phyloP scores from a whole-genome alignment of 2,888 invertebrate genomes.

The Oeneis ivallda region DNA sequence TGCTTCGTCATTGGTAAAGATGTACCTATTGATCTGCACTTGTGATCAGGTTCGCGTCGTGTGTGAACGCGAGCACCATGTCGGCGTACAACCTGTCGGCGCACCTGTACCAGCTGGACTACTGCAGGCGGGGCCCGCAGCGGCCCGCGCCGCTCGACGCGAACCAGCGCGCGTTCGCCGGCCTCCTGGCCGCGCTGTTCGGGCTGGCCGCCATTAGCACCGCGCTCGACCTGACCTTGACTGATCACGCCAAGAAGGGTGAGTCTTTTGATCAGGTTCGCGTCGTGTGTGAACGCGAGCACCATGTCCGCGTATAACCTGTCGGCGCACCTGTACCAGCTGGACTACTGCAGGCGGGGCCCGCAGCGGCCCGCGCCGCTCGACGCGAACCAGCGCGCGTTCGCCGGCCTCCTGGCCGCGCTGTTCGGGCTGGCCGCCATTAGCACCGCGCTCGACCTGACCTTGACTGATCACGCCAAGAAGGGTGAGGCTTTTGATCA shows the following conservation, averaged over 20 bases:
- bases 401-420: not conserved
- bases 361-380: not conserved
- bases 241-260: no score
- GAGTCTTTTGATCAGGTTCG: no score
- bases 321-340: conserved; percentile 57
- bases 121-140: no score
- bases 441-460: not conserved
- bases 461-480: not conserved
- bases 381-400: not conserved
- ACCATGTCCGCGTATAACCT: conserved; percentile 57
- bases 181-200: no score
- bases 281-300: conserved; percentile 64
- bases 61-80: not conserved
- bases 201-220: no score
- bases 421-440: not conserved
- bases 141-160: no score
- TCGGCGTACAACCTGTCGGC: no score
- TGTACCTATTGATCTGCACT: not conserved
- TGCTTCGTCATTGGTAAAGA: not conserved
- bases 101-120: no score
- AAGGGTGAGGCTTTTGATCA: no score
- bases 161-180: no score
- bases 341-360: conserved; percentile 60
- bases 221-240: no score
- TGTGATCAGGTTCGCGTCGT: not conserved